These are phyloP conservation scores for Schrankia costaestrigalis DNA, from an alignment of 2,888 invertebrate genomes.

Conservation along the genomic window DNA sequence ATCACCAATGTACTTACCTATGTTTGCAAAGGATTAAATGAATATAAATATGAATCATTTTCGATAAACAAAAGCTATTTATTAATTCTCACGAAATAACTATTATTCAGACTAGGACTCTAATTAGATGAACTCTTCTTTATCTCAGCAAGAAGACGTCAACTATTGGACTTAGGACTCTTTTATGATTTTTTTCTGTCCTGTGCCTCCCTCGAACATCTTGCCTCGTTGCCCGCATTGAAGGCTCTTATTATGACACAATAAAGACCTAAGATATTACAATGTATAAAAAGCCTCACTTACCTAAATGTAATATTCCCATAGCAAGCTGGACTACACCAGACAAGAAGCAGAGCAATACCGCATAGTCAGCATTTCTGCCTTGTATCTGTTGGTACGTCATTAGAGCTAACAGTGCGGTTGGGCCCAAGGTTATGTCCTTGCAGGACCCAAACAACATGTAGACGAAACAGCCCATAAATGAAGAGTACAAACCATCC, in stretches of 20 bases:
- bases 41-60: too few relatives aligned
- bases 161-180: too few relatives aligned
- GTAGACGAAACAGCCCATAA: conserved; percentile 96
- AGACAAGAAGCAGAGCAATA: conserved; percentile 90
- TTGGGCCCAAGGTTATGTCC: conserved; percentile 94
- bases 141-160: too few relatives aligned
- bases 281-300: conserved; percentile 30
- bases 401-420: conserved; percentile 96
- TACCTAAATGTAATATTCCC: conserved; percentile 91
- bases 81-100: too few relatives aligned
- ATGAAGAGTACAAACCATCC: conserved; percentile 97
- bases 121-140: too few relatives aligned
- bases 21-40: too few relatives aligned
- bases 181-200: too few relatives aligned
- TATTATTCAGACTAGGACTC: too few relatives aligned
- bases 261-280: neutral
- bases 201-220: too few relatives aligned
- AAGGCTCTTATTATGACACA: neutral
- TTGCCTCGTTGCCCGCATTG: too few relatives aligned
- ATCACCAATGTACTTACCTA: too few relatives aligned
- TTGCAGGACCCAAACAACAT: conserved; percentile 93
- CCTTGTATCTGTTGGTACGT: conserved; percentile 89
- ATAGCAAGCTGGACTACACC: conserved; percentile 90
- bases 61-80: too few relatives aligned
- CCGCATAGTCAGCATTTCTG: conserved; percentile 88